Base-by-base conservation (phyloP, 2,888 invertebrate species). In the Drosophila trichaetosa region DNA sequence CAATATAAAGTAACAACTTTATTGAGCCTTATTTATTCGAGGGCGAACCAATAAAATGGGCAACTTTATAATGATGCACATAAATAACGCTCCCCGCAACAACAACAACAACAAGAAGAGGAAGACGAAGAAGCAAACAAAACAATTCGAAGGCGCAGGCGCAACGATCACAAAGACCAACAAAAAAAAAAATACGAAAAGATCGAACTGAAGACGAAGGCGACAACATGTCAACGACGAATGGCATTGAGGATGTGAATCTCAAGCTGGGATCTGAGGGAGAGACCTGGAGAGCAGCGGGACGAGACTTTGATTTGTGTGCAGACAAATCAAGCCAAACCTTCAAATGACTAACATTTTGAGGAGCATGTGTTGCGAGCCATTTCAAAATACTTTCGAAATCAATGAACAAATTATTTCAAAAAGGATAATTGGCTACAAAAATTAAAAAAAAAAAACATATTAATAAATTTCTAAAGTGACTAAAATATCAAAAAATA, bases 1-100 rank as follows among this genome's bases (percentile, higher is more conserved):
- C 92, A 91, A 90, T 91, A 92, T 92, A 92, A 92, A 92, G 82
- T 93, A 93, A 92, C 92, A 92, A 93, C 93, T 92, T 92, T 92
- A 92, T 92, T 92, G 92, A 88, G 82, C 83, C 90, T 92, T 92
- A 91, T 92, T 92, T 92, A 93, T 92, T 92, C 90, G 89, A 91
- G 92, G 91, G 91, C 91, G 83, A 89, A 80, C 89, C 90, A 89
- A 91, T 92, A 91, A 91, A 91, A 89, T 90, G 90, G 89, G 79
- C 83, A 87, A 90, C 91, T 91, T 91, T 92, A 92, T 91, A 91
- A 91, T 92, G 92, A 91, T 83, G 88, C 82, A 79, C 89, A 92
- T 91, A 91, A 91, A 91, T 92, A 90, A 92, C 73, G 60, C 68
- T 66, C 59, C 56, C 60, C 62, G 33, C 49, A 24, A 65, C 40